Evolutionary conservation across 2,797 vertebrate genomes (phyloP).

Genomic region (Mormyrops boulengeri): DNA sequence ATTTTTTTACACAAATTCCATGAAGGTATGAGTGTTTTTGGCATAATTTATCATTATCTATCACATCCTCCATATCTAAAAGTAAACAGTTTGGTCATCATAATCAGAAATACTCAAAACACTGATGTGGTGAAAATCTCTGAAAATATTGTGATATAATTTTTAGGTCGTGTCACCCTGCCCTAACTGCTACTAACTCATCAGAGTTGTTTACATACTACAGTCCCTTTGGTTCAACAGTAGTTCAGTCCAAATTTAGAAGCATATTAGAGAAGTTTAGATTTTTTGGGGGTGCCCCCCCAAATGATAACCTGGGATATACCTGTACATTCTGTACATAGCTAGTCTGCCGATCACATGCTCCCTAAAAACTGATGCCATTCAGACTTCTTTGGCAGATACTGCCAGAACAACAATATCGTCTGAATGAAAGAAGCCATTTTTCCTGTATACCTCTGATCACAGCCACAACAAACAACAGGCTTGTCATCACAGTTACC

Average conservation of each 20-base stretch:
- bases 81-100: neutral
- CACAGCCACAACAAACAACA: neutral
- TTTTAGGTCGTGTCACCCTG: neutral
- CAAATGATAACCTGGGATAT: neutral
- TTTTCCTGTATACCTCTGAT: neutral
- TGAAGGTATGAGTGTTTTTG: neutral
- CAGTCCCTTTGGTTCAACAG: neutral
- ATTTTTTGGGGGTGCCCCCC: neutral
- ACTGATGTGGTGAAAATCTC: neutral
- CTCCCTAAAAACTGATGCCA: neutral
- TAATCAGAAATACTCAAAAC: neutral
- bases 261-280: neutral
- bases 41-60: neutral
- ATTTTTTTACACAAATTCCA: neutral
- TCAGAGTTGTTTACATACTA: neutral
- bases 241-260: neutral
- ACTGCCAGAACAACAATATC: neutral
- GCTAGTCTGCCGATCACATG: neutral
- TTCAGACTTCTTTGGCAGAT: neutral
- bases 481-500: neutral
- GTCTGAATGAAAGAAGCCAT: neutral
- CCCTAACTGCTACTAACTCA: neutral
- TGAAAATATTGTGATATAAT: neutral
- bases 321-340: neutral
- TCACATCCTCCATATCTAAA: neutral